Evolutionary conservation across 2,888 invertebrate genomes (phyloP), one percentile per base, ranked within the genome.

Genomic region (Shargacucullia verbasci): DNA sequence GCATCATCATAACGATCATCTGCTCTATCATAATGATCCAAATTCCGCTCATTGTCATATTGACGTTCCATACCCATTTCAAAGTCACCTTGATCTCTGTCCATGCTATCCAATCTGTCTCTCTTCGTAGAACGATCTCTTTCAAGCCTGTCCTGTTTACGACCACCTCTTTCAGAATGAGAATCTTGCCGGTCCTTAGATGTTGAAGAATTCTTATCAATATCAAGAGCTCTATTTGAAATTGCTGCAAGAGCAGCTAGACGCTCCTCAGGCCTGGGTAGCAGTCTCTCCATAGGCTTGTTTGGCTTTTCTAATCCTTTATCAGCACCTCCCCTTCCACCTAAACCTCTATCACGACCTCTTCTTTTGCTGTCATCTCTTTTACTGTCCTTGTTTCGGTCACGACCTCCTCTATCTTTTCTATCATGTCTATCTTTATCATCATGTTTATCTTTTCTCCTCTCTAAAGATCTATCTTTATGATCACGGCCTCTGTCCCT

Each of bases 381-480:
- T 86, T 94, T 94, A 70, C 81, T 86, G 62, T 93, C 96, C 52
- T 95, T 77, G 45, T 71, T 95, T 63, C 95, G 90, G 89, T 94
- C 94, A 53, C 97, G 95, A 49, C 96, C 96, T 62, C 97, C 96
- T 65, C 97, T 93, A 68, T 97, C 97, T 69, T 96, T 96, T 45
- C 96, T 92, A 57, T 96, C 96, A 67, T 96, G 92, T 78, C 95
- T 89, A 72, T 95, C 95, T 80, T 95, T 94, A 43, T 95, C 95
- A 60, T 95, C 94, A 75, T 94, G 90, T 80, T 94, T 94, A 58
- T 94, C 91, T 80, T 95, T 94, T 56, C 94, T 87, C 67, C 90
- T 86, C 73, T 94, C 95, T 78, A 90, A 82, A 60, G 86, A 95
- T 77, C 84, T 91, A 76, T 92, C 94, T 81, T 91, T 95, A 64